These are phyloP conservation scores for Lomographa bimaculata DNA, from an alignment of 2,888 invertebrate genomes.

Conservation along the genomic window DNA sequence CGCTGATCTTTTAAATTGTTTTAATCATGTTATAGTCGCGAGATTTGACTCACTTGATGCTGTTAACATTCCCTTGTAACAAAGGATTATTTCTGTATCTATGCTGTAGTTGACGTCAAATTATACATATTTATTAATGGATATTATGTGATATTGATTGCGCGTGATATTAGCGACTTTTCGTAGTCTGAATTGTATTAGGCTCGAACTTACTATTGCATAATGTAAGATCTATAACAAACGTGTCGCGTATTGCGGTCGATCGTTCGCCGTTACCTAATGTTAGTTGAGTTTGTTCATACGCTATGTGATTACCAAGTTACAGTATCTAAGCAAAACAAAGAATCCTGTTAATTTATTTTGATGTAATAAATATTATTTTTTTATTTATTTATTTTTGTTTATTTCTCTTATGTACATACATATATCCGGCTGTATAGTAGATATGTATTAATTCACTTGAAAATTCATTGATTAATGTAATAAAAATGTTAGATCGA, in stretches of 20 bases:
- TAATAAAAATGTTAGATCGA: conserved; percentile 41
- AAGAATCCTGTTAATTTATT: conserved; percentile 59
- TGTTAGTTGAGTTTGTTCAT: conserved; percentile 40
- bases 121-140: conserved; percentile 13
- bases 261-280: conserved; percentile 32
- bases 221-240: too few species aligned
- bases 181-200: too few species aligned
- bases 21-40: not conserved
- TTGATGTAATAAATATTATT: conserved; percentile 56
- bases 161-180: conserved; percentile 28
- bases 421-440: conserved; percentile 34
- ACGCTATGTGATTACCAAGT: conserved; percentile 48
- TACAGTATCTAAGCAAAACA: conserved; percentile 45
- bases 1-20: conserved; percentile 7
- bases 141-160: conserved; percentile 18
- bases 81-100: too few species aligned
- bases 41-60: too few species aligned
- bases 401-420: conserved; percentile 37
- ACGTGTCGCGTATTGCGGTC: too few species aligned
- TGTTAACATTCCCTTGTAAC: conserved; percentile 11
- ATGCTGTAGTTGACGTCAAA: not conserved
- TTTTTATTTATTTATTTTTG: conserved; percentile 41
- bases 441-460: conserved; percentile 33
- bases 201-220: too few species aligned
- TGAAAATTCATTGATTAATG: conserved; percentile 16